A percentile compares a stretch with the other conserved stretches of the same genome.
These are phyloP conservation scores for Dreissena rostriformis DNA, from an alignment of 1,140 invertebrate genomes.

Conservation along the genomic window DNA sequence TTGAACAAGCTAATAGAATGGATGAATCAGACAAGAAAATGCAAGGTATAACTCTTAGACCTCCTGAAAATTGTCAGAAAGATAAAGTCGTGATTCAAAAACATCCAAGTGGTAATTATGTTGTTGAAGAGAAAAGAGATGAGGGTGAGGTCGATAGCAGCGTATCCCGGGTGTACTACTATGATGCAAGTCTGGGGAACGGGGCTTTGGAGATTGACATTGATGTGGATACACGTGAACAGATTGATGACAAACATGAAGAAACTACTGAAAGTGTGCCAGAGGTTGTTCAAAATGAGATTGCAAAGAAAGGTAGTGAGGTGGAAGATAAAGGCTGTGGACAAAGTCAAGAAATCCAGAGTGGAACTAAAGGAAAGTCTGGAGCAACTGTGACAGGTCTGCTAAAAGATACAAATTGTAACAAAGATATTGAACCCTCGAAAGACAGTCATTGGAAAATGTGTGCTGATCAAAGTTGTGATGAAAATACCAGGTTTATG, in stretches of 20 bases:
- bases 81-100: not conserved
- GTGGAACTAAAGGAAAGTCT: no score
- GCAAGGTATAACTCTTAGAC: not conserved
- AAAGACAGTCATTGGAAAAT: no score
- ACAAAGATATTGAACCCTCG: no score
- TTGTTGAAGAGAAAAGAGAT: constrained; percentile 1
- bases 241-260: not conserved
- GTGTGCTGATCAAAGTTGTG: no score
- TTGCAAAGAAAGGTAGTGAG: no score
- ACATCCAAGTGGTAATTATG: not conserved
- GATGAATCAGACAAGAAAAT: not conserved
- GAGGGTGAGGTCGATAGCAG: not conserved
- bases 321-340: no score
- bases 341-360: no score
- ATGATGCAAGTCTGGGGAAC: not conserved
- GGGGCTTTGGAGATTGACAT: not conserved
- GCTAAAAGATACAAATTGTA: no score
- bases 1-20: not conserved
- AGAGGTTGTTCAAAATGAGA: no score
- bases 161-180: not conserved
- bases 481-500: no score
- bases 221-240: not conserved
- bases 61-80: not conserved
- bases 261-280: no score
- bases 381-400: no score